Evolutionary conservation across 2,888 invertebrate genomes (phyloP).

Genomic region (Phorcus lineatus): DNA sequence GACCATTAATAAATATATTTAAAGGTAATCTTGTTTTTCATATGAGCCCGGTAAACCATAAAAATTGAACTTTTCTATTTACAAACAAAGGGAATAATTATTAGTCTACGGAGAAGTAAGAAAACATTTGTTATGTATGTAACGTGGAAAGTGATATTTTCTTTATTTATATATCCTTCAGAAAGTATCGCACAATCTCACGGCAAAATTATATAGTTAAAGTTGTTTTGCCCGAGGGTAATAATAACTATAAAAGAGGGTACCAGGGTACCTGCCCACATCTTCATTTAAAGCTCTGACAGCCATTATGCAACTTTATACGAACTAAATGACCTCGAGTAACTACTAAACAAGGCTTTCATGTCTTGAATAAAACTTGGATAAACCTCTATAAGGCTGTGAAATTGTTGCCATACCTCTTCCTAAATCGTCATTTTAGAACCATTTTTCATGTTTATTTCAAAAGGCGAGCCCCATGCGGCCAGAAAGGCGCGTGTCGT

Average conservation of each 20-base stretch:
- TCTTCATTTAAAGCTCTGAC: background rate
- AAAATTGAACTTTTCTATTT: no score
- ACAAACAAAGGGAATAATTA: no score
- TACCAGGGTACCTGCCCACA: background rate
- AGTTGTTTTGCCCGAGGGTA: no score
- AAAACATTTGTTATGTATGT: no score
- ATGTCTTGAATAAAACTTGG: background rate
- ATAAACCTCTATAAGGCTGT: conserved; percentile 4
- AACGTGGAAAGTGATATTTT: no score
- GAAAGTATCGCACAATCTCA: no score
- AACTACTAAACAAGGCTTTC: background rate
- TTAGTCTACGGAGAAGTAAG: no score
- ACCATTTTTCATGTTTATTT: conserved; percentile 18
- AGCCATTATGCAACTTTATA: background rate
- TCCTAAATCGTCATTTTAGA: conserved; percentile 21
- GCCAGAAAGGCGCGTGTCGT: background rate
- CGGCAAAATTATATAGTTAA: no score
- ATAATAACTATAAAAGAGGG: background rate
- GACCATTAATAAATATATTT: no score
- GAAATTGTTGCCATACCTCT: conserved; percentile 21
- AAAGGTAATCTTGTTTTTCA: no score
- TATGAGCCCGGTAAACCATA: no score
- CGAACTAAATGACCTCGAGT: conserved; percentile 3
- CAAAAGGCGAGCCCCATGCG: background rate
- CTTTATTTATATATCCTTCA: no score